phyloP scores from a whole-genome alignment of 2,113 vertebrate species.

The Brachyhypopomus gauderio region DNA sequence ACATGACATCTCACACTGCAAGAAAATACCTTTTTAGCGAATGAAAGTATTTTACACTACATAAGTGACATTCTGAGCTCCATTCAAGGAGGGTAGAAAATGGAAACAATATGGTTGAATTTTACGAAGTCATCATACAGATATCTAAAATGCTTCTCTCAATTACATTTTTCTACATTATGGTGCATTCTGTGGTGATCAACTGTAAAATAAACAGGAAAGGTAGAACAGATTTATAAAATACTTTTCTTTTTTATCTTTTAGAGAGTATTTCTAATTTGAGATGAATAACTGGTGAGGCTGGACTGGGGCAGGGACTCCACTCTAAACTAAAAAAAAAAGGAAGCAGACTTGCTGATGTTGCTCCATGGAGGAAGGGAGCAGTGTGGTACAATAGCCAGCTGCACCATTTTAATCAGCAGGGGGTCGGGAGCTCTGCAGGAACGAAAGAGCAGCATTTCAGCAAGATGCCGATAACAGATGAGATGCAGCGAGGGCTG shows the following conservation, averaged over 20 bases:
- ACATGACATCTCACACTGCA: too few relatives aligned
- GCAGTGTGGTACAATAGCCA: conserved; percentile 62
- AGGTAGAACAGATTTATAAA: too few relatives aligned
- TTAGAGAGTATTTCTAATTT: background rate
- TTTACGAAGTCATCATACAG: too few relatives aligned
- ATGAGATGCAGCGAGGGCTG: background rate
- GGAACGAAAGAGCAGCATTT: conserved; percentile 63
- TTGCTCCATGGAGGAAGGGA: conserved; percentile 24
- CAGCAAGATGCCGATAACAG: conserved; percentile 14
- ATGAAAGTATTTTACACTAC: too few relatives aligned
- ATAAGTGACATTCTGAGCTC: too few relatives aligned
- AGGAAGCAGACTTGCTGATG: conserved; percentile 68
- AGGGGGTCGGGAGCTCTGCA: conserved; percentile 55
- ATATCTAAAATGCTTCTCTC: too few relatives aligned
- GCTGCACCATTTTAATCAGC: conserved; percentile 71
- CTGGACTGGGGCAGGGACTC: background rate
- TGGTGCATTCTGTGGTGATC: too few relatives aligned
- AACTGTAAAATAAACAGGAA: too few relatives aligned
- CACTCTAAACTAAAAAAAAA: conserved; percentile 41
- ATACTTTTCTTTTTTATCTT: background rate
- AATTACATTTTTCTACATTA: too few relatives aligned
- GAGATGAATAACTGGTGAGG: background rate
- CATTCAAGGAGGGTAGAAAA: too few relatives aligned
- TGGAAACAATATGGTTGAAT: too few relatives aligned
- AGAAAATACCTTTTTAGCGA: too few relatives aligned